Conservation (phyloP, 2,797 vertebrate genomes). For the Galago senegalensis region DNA sequence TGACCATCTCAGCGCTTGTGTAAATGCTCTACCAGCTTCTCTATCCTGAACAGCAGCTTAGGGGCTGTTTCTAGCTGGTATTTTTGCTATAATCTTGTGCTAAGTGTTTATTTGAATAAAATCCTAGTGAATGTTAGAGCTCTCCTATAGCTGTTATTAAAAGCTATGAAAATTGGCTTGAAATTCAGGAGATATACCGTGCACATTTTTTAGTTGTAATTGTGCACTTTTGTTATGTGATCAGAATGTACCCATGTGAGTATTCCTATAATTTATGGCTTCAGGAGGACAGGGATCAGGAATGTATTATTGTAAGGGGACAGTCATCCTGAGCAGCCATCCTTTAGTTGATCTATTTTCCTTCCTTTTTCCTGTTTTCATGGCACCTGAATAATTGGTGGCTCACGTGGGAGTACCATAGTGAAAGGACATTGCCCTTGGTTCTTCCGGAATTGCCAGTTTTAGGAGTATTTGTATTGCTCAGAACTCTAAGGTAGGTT, state of each 20-base stretch:
- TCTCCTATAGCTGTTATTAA: conserved; percentile 22
- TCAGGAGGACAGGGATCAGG: not conserved
- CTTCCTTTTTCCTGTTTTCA: conserved; percentile 59
- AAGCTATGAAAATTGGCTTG: not conserved
- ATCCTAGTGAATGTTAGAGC: not conserved
- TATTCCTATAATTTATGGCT: not conserved
- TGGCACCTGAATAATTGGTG: not conserved
- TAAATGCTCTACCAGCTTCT: not conserved
- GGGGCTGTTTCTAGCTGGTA: not conserved
- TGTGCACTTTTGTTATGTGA: not conserved
- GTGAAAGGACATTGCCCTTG: not conserved
- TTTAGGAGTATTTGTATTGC: not conserved
- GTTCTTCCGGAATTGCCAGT: conserved; percentile 25
- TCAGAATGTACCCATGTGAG: not conserved
- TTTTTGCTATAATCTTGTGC: conserved; percentile 29
- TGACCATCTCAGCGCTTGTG: not conserved
- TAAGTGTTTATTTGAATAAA: not conserved
- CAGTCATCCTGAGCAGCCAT: not conserved
- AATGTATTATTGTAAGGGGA: not conserved
- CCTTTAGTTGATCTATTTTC: not conserved
- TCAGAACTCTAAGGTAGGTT: not conserved
- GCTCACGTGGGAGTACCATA: not conserved
- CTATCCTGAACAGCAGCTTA: not conserved
- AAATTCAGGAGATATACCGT: not conserved
- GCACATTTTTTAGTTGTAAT: not conserved